Evolutionary conservation across 2,113 vertebrate species (phyloP).

Genomic region (Eclectus roratus): DNA sequence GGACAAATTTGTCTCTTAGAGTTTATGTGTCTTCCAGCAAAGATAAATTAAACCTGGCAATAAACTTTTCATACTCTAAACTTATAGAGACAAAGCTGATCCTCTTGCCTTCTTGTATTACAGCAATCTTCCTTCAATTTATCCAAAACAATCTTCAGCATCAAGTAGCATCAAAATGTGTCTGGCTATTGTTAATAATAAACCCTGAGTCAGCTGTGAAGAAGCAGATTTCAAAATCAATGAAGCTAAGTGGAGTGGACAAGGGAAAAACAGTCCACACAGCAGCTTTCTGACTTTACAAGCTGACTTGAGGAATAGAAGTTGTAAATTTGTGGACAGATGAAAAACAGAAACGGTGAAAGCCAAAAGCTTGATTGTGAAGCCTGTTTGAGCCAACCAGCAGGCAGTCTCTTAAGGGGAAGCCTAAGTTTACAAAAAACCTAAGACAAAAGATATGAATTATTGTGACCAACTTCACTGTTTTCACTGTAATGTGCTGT

Average conservation of each 20-base stretch:
- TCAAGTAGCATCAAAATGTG: not conserved
- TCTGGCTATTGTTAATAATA: conserved; percentile 24
- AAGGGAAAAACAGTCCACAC: not conserved
- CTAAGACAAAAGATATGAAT: not conserved
- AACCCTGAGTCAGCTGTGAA: not conserved
- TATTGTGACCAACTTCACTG: not conserved
- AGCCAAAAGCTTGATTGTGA: not conserved
- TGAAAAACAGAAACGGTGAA: not conserved
- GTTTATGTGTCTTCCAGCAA: not conserved
- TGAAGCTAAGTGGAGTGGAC: not conserved
- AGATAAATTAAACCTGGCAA: conserved; percentile 19
- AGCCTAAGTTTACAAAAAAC: not conserved
- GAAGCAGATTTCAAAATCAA: conserved; percentile 10
- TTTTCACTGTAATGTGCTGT: not conserved
- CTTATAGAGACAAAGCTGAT: not conserved
- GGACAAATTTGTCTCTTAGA: conserved; percentile 31
- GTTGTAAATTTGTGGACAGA: conserved; percentile 20
- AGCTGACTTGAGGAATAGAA: not conserved
- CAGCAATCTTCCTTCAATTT: not conserved
- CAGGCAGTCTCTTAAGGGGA: not conserved
- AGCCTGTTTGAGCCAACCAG: not conserved
- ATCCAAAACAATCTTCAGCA: not conserved
- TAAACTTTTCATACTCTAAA: not conserved
- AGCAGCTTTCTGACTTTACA: conserved; percentile 12
- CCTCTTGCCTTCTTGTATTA: not conserved